phyloP scores from a whole-genome alignment of 2,113 vertebrate genomes.

The Triplophysa siluroides region DNA sequence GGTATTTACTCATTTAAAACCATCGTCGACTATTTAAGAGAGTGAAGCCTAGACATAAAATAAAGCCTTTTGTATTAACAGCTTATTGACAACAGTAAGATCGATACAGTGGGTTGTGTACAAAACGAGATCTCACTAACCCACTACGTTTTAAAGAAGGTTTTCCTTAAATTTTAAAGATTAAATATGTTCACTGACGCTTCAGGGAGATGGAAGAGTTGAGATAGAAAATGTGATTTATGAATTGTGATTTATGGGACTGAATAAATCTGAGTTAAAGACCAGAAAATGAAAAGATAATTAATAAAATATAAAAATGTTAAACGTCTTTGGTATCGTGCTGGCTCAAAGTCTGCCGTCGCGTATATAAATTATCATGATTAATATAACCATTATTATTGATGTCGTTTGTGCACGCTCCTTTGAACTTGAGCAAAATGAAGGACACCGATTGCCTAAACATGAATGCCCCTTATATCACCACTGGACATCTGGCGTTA shows the following conservation, averaged over 20 bases:
- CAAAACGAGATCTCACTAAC: slow-evolving; percentile 15
- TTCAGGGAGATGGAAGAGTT: neutral
- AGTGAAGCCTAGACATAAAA: neutral
- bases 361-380: neutral
- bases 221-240: slow-evolving; percentile 24
- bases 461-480: neutral
- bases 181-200: neutral
- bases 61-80: neutral
- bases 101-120: neutral
- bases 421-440: neutral
- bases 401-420: no score
- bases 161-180: neutral
- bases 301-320: slow-evolving; percentile 16
- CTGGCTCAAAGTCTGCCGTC: neutral
- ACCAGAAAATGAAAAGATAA: slow-evolving; percentile 21
- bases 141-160: neutral
- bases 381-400: neutral
- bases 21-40: neutral
- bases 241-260: slow-evolving; percentile 8
- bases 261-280: neutral
- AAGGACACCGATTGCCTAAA: neutral
- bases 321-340: neutral
- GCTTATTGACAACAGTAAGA: neutral
- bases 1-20: slow-evolving; percentile 39
- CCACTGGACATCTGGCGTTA: neutral